A percentile compares a stretch with the other conserved stretches of the same genome.
These are phyloP conservation scores for Digitonthophagus gazella DNA, from an alignment of 2,888 invertebrate species.

Conservation along the genomic window DNA sequence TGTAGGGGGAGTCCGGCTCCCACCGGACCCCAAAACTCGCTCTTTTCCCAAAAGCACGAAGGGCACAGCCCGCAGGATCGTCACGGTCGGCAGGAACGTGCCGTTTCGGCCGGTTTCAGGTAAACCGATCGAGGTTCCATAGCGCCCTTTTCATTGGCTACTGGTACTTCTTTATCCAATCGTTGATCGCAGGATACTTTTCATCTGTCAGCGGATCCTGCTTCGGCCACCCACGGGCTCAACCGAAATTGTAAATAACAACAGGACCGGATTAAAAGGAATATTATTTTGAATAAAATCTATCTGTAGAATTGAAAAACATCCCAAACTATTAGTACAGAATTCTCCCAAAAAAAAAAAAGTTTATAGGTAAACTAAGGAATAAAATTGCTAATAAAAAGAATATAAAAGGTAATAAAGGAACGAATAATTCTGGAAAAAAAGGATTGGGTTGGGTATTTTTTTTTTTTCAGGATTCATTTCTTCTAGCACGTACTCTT, in stretches of 20 bases:
- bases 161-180: conserved; percentile 53
- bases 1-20: background rate
- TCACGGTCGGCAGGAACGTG: background rate
- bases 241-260: conserved; percentile 49
- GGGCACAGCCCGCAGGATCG: background rate
- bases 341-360: no score
- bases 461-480: no score
- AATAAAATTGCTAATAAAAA: no score
- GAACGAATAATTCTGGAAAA: no score
- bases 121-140: conserved; percentile 36
- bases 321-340: no score
- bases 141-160: conserved; percentile 52
- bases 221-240: conserved; percentile 51
- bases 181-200: conserved; percentile 52
- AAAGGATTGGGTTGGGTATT: no score
- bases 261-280: conserved; percentile 22
- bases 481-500: no score
- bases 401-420: no score
- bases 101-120: conserved; percentile 1
- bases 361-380: no score
- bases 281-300: background rate
- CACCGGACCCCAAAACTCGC: background rate
- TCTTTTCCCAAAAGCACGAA: background rate
- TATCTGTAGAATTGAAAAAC: no score
- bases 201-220: conserved; percentile 50